Evolutionary conservation across 2,888 invertebrate genomes (phyloP), one percentile per base, ranked within the genome.

Genomic region (Leucoma salicis): DNA sequence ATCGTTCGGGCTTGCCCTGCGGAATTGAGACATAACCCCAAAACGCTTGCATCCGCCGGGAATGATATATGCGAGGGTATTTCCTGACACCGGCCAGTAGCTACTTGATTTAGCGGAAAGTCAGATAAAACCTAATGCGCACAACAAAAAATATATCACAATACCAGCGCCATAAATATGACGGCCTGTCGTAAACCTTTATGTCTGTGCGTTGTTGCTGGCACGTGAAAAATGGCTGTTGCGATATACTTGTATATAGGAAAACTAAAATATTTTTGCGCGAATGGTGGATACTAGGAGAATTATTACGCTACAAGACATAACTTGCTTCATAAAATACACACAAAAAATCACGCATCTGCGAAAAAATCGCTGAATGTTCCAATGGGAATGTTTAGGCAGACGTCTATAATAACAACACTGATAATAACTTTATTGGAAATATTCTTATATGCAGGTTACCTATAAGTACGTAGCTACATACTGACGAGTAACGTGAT

Each of bases 41-140:
- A 85, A 86, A 81, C 63, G 79, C 64, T 74, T 72, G 77, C 80
- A 82, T 86, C 86, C 85, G 83, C 71, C 69, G 60, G 51, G 68
- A 68, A 82, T 88, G 88, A 88, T 83, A 75, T 87, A 89, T 79
- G 83, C 80, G 84, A 78, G 85, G 86, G 84, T 80, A 82, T 79
- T 82, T 86, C 87, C 88, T 85, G 86, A 82, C 87, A 85, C 79
- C 87, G 88, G 88, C 88, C 89, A 88, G 88, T 88, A 82, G 87
- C 82, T 88, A 89, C 89, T 89, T 89, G 88, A 89, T 89, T 88
- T 89, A 89, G 87, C 89, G 89, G 89, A 89, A 89, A 89, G 81
- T 78, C 79, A 89, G 89, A 89, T 89, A 89, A 89, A 89, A 88
- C 86, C 85, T 88, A 88, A 89, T 87, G 87, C 81, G 85, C 85